Percentiles rank a stretch among this genome's conserved stretches.
Conservation (phyloP, 2,888 invertebrate species). For the Morpho deidamia region DNA sequence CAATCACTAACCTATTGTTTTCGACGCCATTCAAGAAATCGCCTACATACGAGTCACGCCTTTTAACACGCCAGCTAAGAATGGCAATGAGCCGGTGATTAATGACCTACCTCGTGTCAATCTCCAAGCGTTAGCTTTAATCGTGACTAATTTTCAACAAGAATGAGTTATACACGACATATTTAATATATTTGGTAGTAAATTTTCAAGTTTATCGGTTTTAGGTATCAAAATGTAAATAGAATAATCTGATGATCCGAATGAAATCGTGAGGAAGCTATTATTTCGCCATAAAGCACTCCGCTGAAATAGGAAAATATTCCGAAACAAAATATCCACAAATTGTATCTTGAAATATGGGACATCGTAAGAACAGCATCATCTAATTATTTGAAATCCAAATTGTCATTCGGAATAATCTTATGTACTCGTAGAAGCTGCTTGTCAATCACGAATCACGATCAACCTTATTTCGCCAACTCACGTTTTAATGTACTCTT, state of each 20-base stretch:
- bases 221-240: neutral
- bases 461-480: constrained; percentile 46
- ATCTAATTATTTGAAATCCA: neutral
- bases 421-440: neutral
- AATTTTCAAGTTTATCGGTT: neutral
- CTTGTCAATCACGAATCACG: constrained; percentile 37
- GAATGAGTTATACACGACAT: neutral
- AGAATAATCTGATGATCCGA: neutral
- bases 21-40: constrained; percentile 41
- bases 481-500: constrained; percentile 42
- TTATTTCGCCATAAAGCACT: neutral
- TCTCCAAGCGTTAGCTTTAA: constrained; percentile 26
- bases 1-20: constrained; percentile 48
- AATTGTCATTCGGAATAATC: constrained; percentile 1
- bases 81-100: constrained; percentile 46
- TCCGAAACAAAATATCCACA: neutral
- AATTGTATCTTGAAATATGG: constrained; percentile 1
- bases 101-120: constrained; percentile 33
- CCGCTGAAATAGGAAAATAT: constrained; percentile 1
- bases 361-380: constrained; percentile 1
- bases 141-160: constrained; percentile 24
- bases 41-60: constrained; percentile 39
- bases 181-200: neutral
- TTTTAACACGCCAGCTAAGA: constrained; percentile 41
- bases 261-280: constrained; percentile 2